Evolutionary conservation across 2,797 vertebrate species (phyloP).

Genomic region (Diplodus sargus): DNA sequence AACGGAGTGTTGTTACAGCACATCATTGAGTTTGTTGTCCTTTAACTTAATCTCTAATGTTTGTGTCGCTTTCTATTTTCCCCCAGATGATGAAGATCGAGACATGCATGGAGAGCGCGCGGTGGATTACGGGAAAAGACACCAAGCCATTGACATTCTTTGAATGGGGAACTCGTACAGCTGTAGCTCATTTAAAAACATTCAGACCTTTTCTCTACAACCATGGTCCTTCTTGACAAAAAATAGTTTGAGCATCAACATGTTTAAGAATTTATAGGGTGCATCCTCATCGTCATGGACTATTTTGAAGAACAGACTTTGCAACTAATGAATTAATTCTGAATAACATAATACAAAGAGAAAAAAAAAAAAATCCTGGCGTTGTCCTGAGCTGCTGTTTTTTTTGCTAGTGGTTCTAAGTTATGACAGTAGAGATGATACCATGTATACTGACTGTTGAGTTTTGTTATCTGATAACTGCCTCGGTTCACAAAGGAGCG

Average conservation of each 20-base stretch:
- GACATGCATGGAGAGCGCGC: constrained; percentile 92
- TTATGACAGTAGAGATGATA: constrained; percentile 55
- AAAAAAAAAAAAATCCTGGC: constrained; percentile 37
- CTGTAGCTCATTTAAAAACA: constrained; percentile 44
- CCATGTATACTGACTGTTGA: constrained; percentile 65
- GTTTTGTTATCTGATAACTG: constrained; percentile 60
- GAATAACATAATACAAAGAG: constrained; percentile 55
- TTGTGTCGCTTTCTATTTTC: constrained; percentile 53
- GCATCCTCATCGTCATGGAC: constrained; percentile 68
- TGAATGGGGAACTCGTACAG: constrained; percentile 72
- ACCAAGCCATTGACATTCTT: constrained; percentile 90
- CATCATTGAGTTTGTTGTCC: neutral
- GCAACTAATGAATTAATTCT: constrained; percentile 66
- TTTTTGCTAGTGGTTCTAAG: constrained; percentile 59
- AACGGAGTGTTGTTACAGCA: neutral
- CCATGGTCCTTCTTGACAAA: constrained; percentile 45
- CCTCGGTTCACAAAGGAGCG: constrained; percentile 34
- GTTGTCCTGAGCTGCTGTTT: constrained; percentile 66
- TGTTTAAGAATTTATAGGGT: constrained; percentile 47
- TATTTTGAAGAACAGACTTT: constrained; percentile 61
- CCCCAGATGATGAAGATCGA: constrained; percentile 93
- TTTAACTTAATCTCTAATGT: constrained; percentile 27
- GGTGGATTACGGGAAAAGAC: constrained; percentile 93
- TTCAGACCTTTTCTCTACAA: constrained; percentile 47
- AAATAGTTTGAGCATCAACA: constrained; percentile 58